A percentile compares a stretch with the other conserved stretches of the same genome.
Evolutionary conservation across 2,113 vertebrate genomes (phyloP).

Genomic region (Myrmophylax atrothorax): DNA sequence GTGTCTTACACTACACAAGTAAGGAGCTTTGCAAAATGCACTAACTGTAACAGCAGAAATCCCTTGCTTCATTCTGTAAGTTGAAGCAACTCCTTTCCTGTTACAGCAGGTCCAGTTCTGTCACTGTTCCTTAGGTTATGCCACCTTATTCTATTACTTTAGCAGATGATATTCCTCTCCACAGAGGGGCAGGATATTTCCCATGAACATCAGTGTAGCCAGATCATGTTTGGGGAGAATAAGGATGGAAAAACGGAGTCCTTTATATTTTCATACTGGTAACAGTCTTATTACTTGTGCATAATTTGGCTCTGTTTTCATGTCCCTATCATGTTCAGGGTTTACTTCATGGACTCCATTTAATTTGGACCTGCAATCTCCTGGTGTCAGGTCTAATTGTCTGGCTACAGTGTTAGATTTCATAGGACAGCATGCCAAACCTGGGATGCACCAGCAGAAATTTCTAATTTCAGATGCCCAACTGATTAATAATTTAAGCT

Average conservation of each 20-base stretch:
- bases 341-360: neutral
- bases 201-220: neutral
- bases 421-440: neutral
- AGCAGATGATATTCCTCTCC: neutral
- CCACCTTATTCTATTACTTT: neutral
- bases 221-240: neutral
- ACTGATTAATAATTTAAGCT: conserved; percentile 12
- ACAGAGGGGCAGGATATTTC: neutral
- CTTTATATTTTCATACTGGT: neutral
- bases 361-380: neutral
- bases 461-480: neutral
- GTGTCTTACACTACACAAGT: neutral
- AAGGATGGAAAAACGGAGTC: neutral
- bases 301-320: neutral
- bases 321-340: neutral
- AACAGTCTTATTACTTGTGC: neutral
- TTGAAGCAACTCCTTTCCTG: neutral
- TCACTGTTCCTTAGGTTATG: neutral
- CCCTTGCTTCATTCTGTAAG: neutral
- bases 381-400: neutral
- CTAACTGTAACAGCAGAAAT: neutral
- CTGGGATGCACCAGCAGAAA: neutral
- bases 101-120: neutral
- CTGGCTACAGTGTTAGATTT: neutral
- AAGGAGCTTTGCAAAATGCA: neutral